These are phyloP conservation scores for Tinea pellionella DNA, from an alignment of 2,888 invertebrate species.

Conservation along the genomic window DNA sequence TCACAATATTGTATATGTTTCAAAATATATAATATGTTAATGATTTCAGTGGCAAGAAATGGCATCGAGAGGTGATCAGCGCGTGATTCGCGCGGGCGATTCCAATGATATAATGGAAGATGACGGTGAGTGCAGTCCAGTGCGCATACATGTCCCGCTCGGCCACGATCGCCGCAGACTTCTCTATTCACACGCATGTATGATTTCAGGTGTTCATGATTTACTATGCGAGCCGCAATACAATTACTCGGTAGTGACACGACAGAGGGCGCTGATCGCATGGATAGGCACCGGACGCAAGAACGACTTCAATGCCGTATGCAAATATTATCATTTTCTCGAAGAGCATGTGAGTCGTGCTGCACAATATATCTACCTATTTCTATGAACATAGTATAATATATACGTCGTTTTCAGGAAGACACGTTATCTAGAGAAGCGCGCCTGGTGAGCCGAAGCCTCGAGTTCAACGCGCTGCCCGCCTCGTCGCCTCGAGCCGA, in stretches of 20 bases:
- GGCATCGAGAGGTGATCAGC: too few species aligned
- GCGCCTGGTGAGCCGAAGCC: conserved; percentile 33
- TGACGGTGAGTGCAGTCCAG: background rate
- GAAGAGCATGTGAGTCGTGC: conserved; percentile 12
- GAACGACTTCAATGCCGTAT: background rate
- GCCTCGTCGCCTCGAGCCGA: conserved; percentile 31
- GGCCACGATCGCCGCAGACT: too few species aligned
- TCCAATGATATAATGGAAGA: background rate
- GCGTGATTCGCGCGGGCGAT: too few species aligned
- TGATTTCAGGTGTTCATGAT: background rate
- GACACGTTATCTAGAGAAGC: conserved; percentile 27
- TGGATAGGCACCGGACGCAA: conserved; percentile 9
- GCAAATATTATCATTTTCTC: conserved; percentile 13
- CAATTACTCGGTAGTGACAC: background rate
- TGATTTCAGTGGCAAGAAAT: too few species aligned
- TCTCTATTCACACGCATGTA: too few species aligned
- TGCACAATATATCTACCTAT: too few species aligned
- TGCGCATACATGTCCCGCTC: too few species aligned
- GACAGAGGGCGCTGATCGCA: background rate
- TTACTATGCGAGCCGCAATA: background rate
- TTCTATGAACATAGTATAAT: too few species aligned
- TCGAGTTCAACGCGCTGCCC: conserved; percentile 34
- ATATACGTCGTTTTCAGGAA: conserved; percentile 29
- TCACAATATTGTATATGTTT: too few species aligned
- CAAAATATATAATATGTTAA: too few species aligned